phyloP scores from a whole-genome alignment of 1,140 invertebrate genomes.

The Trichomalopsis sarcophagae region DNA sequence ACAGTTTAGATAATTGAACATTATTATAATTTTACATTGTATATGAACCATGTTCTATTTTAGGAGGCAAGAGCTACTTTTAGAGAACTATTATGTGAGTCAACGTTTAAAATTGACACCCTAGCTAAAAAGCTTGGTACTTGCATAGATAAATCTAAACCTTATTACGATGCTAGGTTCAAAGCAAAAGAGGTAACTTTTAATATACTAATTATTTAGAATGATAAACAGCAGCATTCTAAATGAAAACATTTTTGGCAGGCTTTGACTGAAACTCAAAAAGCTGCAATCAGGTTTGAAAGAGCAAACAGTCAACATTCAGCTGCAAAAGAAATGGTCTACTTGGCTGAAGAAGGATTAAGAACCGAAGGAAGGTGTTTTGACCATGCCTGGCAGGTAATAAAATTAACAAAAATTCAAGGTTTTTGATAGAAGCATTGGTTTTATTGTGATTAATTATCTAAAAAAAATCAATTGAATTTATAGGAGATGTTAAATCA shows the following conservation, averaged over 20 bases:
- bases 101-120: constrained; percentile 87
- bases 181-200: constrained; percentile 82
- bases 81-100: constrained; percentile 89
- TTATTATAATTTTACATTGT: constrained; percentile 5
- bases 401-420: constrained; percentile 7
- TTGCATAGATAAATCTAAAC: constrained; percentile 91
- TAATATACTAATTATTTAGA: neutral
- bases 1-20: constrained; percentile 2
- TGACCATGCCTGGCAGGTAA: constrained; percentile 93
- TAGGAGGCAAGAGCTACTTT: constrained; percentile 90
- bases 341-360: constrained; percentile 91
- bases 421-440: neutral
- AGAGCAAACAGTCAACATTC: constrained; percentile 92
- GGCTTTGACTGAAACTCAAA: constrained; percentile 82
- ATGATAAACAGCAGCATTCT: neutral
- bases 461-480: neutral
- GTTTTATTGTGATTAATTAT: no score
- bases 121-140: constrained; percentile 89
- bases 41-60: constrained; percentile 53
- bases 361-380: constrained; percentile 78
- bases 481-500: constrained; percentile 94
- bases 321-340: constrained; percentile 96
- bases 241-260: constrained; percentile 57
- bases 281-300: constrained; percentile 93
- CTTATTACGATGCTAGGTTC: constrained; percentile 92